Evolutionary conservation across 37 sponge, comb jelly and placozoan species (phyloP).

Genomic region (Beroe forskalii): DNA sequence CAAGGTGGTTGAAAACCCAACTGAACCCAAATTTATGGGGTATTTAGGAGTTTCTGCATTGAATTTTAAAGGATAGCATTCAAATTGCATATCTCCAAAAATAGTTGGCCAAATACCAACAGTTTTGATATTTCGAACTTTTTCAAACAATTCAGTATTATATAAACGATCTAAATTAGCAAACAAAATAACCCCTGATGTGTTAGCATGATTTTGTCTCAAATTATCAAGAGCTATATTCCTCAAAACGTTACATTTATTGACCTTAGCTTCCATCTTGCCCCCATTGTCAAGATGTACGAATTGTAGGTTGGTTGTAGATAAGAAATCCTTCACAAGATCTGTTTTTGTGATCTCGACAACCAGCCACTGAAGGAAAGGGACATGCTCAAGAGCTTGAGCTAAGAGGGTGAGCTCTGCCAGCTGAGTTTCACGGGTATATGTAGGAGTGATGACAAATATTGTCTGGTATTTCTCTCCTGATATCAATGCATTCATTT

Average conservation of each 20-base stretch:
- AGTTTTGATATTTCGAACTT: conserved; percentile 68
- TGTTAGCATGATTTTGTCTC: background rate
- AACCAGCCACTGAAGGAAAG: conserved; percentile 85
- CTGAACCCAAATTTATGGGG: conserved; percentile 25
- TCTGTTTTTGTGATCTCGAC: conserved; percentile 87
- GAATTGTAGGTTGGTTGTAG: conserved; percentile 34
- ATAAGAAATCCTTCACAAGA: conserved; percentile 73
- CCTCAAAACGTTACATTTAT: conserved; percentile 36
- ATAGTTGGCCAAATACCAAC: conserved; percentile 49
- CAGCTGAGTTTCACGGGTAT: conserved; percentile 89
- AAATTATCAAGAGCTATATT: conserved; percentile 36
- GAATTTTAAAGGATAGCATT: conserved; percentile 11
- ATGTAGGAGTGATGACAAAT: conserved; percentile 93
- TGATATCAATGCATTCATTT: background rate
- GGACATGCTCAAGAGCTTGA: conserved; percentile 85
- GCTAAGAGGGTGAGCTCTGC: conserved; percentile 92
- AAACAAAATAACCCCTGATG: conserved; percentile 87
- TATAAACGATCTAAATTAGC: conserved; percentile 97
- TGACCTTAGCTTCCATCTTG: background rate
- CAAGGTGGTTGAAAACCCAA: conserved; percentile 30
- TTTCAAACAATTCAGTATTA: conserved; percentile 80
- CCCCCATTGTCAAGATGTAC: conserved; percentile 18
- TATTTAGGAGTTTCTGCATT: background rate
- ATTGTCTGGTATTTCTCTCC: conserved; percentile 66
- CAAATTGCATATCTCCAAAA: conserved; percentile 30